Conservation (phyloP, 2,888 invertebrate genomes). For the Spialia ferax region DNA sequence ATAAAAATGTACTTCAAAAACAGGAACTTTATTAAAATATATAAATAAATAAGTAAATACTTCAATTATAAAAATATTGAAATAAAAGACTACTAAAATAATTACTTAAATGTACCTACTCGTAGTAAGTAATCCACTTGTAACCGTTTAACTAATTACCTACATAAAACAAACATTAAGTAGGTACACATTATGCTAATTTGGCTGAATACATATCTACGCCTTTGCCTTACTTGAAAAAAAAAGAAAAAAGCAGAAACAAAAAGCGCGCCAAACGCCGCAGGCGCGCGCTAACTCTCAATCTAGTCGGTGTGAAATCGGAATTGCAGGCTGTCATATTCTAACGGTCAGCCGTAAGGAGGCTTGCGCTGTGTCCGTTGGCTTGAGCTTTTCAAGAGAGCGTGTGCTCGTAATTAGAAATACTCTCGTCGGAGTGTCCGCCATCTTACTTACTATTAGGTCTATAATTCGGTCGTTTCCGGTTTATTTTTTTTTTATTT, state of each 20-base stretch:
- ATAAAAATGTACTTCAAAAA: too few species aligned
- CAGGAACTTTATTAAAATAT: too few species aligned
- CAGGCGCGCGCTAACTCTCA: constrained; percentile 42
- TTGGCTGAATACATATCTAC: not conserved
- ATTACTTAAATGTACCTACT: too few species aligned
- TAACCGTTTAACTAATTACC: not conserved
- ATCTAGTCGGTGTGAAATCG: constrained; percentile 78
- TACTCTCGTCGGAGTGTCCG: constrained; percentile 38
- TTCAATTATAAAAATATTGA: too few species aligned
- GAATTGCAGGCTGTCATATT: constrained; percentile 62
- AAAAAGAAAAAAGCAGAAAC: not conserved
- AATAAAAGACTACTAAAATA: too few species aligned
- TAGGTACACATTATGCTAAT: not conserved
- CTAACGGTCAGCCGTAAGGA: constrained; percentile 68
- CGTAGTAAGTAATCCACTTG: too few species aligned
- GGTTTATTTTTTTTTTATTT: too few species aligned
- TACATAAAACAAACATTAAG: not conserved
- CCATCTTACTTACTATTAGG: constrained; percentile 43
- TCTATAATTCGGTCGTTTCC: not conserved
- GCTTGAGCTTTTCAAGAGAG: constrained; percentile 51
- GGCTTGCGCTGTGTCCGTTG: constrained; percentile 47
- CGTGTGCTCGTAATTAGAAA: constrained; percentile 54
- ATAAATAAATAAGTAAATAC: too few species aligned
- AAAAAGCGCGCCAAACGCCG: not conserved
- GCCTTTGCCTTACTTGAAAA: not conserved